Conservation (phyloP, 2,113 vertebrate species). For the Tachysurus fulvidraco region DNA sequence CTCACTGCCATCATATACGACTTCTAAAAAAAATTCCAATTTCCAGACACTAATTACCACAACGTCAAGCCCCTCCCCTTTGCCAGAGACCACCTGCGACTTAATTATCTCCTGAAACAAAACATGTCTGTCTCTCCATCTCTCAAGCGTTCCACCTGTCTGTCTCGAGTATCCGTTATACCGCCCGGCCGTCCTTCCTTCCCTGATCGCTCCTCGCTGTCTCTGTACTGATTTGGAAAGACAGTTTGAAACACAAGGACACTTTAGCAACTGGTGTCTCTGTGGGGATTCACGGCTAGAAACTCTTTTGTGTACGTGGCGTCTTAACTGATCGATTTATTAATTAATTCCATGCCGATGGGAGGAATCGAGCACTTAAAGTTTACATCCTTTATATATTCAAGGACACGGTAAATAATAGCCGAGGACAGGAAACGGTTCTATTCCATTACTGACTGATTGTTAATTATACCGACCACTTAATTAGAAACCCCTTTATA, state of each 20-base stretch:
- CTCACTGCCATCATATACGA: slow-evolving; percentile 2
- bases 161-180: not conserved
- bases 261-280: slow-evolving; percentile 21
- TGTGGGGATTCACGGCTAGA: slow-evolving; percentile 8
- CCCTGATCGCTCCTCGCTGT: not conserved
- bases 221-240: not conserved
- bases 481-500: not conserved
- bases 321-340: slow-evolving; percentile 37
- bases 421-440: not conserved
- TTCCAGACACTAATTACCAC: slow-evolving; percentile 30
- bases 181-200: not conserved
- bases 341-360: not conserved
- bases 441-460: not conserved
- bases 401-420: not conserved
- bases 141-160: not conserved
- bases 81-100: slow-evolving; percentile 21
- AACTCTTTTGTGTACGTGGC: not conserved
- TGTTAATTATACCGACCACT: not conserved
- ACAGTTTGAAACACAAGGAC: slow-evolving; percentile 39
- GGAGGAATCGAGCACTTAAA: not conserved
- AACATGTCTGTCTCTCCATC: slow-evolving; percentile 1
- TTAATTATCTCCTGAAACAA: slow-evolving; percentile 28
- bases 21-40: slow-evolving; percentile 29
- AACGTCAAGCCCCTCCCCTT: slow-evolving; percentile 15
- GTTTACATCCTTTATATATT: not conserved